phyloP scores from a whole-genome alignment of 2,113 vertebrate genomes.

The Pteropus alecto region DNA sequence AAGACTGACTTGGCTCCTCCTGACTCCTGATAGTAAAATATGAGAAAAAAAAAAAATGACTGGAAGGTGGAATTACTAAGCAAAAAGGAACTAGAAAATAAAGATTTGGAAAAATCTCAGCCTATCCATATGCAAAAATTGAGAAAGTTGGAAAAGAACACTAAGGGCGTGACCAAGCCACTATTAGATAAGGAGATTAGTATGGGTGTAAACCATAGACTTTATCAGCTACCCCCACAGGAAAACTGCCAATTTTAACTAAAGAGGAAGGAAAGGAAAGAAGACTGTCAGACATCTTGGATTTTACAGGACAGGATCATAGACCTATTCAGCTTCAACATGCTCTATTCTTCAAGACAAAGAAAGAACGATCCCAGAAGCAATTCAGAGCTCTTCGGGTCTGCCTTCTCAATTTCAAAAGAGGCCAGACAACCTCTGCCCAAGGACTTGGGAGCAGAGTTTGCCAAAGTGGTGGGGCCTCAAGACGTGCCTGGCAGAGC shows the following conservation, averaged over 20 bases:
- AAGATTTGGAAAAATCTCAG: neutral
- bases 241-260: neutral
- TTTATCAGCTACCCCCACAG: neutral
- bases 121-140: neutral
- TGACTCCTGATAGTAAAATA: neutral
- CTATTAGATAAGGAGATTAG: neutral
- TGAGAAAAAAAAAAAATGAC: neutral
- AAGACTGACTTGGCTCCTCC: neutral
- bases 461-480: neutral
- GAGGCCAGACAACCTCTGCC: too few species aligned
- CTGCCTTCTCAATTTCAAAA: neutral
- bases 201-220: neutral
- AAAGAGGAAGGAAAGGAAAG: neutral
- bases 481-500: neutral
- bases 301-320: neutral
- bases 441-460: neutral
- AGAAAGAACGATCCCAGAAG: neutral
- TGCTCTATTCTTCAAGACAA: neutral
- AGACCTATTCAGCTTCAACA: neutral
- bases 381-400: neutral
- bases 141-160: neutral
- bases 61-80: neutral
- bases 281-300: neutral
- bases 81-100: neutral
- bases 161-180: neutral